These are phyloP conservation scores for Helobdella robusta DNA, from an alignment of 2,888 invertebrate species.

Conservation along the genomic window DNA sequence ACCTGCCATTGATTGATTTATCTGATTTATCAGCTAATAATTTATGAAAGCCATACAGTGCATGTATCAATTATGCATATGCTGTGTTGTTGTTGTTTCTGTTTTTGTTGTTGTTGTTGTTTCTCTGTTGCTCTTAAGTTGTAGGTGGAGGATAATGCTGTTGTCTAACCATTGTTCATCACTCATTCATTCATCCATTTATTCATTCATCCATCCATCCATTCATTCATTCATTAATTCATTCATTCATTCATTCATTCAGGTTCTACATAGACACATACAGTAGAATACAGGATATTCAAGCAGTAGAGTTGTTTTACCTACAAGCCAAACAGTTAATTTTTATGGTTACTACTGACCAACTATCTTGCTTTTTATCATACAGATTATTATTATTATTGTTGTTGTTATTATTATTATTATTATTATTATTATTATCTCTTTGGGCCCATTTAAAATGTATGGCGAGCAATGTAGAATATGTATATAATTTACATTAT, in stretches of 20 bases:
- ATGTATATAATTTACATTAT: too few species aligned
- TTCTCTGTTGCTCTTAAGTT: too few species aligned
- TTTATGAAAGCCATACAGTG: not conserved
- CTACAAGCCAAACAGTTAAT: slow-evolving; percentile 53
- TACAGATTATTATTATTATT: not conserved
- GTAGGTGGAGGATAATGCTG: too few species aligned
- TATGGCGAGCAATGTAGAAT: too few species aligned
- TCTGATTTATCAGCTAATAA: not conserved
- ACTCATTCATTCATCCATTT: too few species aligned
- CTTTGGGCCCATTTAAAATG: not conserved
- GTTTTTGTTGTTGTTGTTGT: too few species aligned
- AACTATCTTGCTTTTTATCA: not conserved
- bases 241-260: slow-evolving; percentile 31
- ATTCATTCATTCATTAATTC: too few species aligned
- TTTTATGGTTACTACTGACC: slow-evolving; percentile 45
- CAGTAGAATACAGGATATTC: slow-evolving; percentile 49
- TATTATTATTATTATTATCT: not conserved
- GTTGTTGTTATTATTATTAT: not conserved
- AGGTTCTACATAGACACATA: slow-evolving; percentile 53
- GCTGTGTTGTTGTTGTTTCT: too few species aligned
- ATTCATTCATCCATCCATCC: too few species aligned
- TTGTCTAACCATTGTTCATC: too few species aligned
- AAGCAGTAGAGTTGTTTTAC: slow-evolving; percentile 54
- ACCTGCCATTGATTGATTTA: not conserved
- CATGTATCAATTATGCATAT: not conserved